Evolutionary conservation across 1,140 invertebrate genomes (phyloP).

Genomic region (Anastatus disparis): DNA sequence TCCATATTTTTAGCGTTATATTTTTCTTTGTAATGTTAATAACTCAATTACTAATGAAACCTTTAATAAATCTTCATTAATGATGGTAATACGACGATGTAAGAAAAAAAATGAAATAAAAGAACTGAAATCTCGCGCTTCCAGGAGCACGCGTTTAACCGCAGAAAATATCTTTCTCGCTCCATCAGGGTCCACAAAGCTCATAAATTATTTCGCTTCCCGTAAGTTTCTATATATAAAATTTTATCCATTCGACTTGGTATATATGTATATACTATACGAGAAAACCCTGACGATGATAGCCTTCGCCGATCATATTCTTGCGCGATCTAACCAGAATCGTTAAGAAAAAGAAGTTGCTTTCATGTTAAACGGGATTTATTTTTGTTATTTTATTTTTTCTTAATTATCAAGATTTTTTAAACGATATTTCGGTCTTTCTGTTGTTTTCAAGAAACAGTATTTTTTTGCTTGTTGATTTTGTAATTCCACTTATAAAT

Average conservation of each 20-base stretch:
- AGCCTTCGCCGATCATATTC: no score
- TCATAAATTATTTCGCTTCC: constrained; percentile 16
- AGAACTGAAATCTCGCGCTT: no score
- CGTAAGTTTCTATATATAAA: constrained; percentile 17
- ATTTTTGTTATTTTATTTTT: no score
- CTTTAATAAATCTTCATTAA: constrained; percentile 25
- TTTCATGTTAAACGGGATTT: not conserved
- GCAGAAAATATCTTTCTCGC: constrained; percentile 11
- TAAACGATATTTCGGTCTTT: no score
- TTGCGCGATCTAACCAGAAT: not conserved
- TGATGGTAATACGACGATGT: no score
- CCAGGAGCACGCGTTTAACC: not conserved
- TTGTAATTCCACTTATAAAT: no score
- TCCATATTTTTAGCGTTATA: not conserved
- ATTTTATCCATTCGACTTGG: no score
- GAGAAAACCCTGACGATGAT: not conserved
- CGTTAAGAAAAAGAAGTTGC: not conserved
- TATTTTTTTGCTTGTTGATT: no score
- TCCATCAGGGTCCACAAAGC: constrained; percentile 8
- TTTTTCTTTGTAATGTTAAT: not conserved
- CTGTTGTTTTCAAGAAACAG: no score
- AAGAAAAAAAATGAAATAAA: no score
- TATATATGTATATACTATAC: no score
- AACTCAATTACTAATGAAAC: constrained; percentile 12
- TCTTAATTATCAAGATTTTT: no score